Evolutionary conservation across 1,140 invertebrate genomes (phyloP).

Genomic region (Diuraphis noxia): DNA sequence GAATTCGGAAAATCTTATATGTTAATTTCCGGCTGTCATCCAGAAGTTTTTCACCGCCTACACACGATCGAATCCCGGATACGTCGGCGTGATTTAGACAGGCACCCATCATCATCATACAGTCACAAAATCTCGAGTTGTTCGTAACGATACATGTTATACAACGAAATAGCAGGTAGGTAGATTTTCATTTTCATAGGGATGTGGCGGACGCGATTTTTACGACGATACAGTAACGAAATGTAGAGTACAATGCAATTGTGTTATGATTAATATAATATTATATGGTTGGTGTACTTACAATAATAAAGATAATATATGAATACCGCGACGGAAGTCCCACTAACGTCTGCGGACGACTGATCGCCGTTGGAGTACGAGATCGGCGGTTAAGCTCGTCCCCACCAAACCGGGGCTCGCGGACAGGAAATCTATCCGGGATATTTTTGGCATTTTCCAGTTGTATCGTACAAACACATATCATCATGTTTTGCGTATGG

Average conservation of each 20-base stretch:
- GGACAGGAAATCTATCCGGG: slow-evolving; percentile 51
- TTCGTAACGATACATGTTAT: too few relatives aligned
- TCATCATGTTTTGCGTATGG: not conserved
- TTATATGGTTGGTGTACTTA: slow-evolving; percentile 28
- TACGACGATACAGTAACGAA: not conserved
- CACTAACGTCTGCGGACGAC: slow-evolving; percentile 37
- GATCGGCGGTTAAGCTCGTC: slow-evolving; percentile 5
- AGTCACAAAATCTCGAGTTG: not conserved
- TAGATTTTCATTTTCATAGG: not conserved
- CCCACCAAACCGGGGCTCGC: slow-evolving; percentile 31
- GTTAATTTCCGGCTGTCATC: not conserved
- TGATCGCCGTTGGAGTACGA: slow-evolving; percentile 5
- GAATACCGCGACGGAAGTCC: slow-evolving; percentile 32
- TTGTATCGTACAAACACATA: slow-evolving; percentile 22
- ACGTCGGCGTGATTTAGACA: not conserved
- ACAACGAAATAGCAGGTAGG: not conserved
- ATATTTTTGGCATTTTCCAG: slow-evolving; percentile 53
- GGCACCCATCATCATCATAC: not conserved
- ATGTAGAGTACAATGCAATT: not conserved
- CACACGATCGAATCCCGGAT: not conserved
- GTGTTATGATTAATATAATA: not conserved
- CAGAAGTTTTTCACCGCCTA: not conserved
- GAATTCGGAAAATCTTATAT: not conserved
- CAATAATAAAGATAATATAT: slow-evolving; percentile 17
- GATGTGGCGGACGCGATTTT: not conserved